Conservation (phyloP, 2,797 vertebrate genomes). For the Poeciliopsis gracilis region DNA sequence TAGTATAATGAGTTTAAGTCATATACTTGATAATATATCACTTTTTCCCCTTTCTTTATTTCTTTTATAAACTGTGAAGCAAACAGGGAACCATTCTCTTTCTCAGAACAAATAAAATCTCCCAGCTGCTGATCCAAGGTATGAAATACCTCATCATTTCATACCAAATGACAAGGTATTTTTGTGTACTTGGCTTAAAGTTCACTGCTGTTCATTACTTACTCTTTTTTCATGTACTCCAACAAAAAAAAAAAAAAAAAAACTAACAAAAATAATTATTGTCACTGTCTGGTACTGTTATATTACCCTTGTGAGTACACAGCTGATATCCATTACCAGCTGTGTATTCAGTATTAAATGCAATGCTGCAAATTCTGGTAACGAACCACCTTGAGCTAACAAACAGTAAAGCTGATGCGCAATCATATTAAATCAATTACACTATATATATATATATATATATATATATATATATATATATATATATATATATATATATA, state of each 20-base stretch:
- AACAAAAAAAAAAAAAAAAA: neutral
- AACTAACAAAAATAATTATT: neutral
- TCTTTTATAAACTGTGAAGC: neutral
- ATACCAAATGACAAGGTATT: neutral
- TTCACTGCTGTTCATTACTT: neutral
- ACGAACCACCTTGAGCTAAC: neutral
- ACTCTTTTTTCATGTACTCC: neutral
- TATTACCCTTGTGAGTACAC: neutral
- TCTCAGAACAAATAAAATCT: neutral
- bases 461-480: too few species aligned
- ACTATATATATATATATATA: too few species aligned
- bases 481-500: too few species aligned
- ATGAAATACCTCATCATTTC: neutral
- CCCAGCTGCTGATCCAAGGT: neutral
- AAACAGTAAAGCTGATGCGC: neutral
- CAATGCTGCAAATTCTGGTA: neutral
- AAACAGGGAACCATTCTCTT: neutral
- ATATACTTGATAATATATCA: neutral
- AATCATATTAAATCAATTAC: neutral
- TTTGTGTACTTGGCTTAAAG: neutral
- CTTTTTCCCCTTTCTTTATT: neutral
- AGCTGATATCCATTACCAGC: neutral
- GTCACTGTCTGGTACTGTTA: neutral
- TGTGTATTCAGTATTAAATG: neutral
- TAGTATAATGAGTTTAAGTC: too few species aligned